A percentile compares a stretch with the other conserved stretches of the same genome.
Conservation (phyloP, 2,888 invertebrate species). For the Tinea semifulvella region DNA sequence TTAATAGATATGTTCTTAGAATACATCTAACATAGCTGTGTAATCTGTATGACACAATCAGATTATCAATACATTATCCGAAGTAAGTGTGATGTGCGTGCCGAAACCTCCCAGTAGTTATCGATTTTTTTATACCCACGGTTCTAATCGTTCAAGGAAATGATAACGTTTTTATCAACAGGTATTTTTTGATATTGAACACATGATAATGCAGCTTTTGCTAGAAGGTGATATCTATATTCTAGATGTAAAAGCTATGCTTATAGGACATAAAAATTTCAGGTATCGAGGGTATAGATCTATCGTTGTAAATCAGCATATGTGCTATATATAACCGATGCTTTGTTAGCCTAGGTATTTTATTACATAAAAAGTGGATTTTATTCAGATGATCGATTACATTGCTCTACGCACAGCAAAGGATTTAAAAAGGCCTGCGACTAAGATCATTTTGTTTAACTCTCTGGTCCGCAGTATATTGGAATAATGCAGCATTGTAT, state of each 20-base stretch:
- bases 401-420: no score
- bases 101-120: not conserved
- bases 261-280: no score
- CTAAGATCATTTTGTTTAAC: no score
- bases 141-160: slow-evolving; percentile 10
- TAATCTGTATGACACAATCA: slow-evolving; percentile 7
- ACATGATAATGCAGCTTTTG: slow-evolving; percentile 7
- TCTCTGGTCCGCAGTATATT: no score
- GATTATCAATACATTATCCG: slow-evolving; percentile 2
- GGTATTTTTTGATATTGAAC: slow-evolving; percentile 1
- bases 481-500: no score
- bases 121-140: not conserved
- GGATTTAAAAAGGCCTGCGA: no score
- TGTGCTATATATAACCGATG: no score
- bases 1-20: slow-evolving; percentile 7
- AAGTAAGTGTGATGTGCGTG: slow-evolving; percentile 5
- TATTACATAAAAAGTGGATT: no score
- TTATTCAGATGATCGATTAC: no score
- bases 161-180: slow-evolving; percentile 8
- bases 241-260: slow-evolving; percentile 1
- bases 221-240: slow-evolving; percentile 3
- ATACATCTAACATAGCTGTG: slow-evolving; percentile 1
- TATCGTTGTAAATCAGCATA: no score
- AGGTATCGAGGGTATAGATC: no score
- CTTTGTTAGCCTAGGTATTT: no score